phyloP scores from a whole-genome alignment of 2,797 vertebrate genomes.

The Babyrousa celebensis region DNA sequence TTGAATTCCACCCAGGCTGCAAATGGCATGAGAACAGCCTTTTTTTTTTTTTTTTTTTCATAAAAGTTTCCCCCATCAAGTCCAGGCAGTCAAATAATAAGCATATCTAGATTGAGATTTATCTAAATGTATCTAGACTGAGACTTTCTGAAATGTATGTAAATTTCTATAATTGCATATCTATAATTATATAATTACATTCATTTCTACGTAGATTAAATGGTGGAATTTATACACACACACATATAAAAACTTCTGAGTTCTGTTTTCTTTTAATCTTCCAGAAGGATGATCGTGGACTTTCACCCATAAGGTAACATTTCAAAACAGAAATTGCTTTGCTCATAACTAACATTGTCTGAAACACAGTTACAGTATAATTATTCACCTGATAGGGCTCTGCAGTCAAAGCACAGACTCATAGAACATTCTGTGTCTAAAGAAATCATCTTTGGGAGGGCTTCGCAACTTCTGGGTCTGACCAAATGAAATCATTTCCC shows the following conservation, averaged over 20 bases:
- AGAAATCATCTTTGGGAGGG: neutral
- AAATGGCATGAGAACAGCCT: conserved; percentile 66
- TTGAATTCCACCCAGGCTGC: conserved; percentile 50
- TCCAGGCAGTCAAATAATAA: neutral
- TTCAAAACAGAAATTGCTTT: conserved; percentile 59
- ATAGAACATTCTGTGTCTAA: neutral
- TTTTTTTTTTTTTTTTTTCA: conserved; percentile 26
- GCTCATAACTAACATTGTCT: neutral
- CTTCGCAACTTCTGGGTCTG: neutral
- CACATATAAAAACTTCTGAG: neutral
- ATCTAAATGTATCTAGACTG: too few relatives aligned
- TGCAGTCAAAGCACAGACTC: neutral
- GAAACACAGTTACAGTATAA: neutral
- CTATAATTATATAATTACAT: neutral
- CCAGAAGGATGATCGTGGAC: neutral
- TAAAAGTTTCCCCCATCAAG: neutral
- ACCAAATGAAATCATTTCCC: neutral
- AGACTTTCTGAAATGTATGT: conserved; percentile 35
- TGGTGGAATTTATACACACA: neutral
- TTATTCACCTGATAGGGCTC: neutral
- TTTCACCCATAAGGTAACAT: neutral
- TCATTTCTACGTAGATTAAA: neutral
- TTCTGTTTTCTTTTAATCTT: conserved; percentile 52
- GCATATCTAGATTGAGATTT: neutral
- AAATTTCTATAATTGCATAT: neutral